A percentile compares a stretch with the other conserved stretches of the same genome.
Conservation (phyloP, 1,140 invertebrate genomes). For the Acyrthosiphon pisum region DNA sequence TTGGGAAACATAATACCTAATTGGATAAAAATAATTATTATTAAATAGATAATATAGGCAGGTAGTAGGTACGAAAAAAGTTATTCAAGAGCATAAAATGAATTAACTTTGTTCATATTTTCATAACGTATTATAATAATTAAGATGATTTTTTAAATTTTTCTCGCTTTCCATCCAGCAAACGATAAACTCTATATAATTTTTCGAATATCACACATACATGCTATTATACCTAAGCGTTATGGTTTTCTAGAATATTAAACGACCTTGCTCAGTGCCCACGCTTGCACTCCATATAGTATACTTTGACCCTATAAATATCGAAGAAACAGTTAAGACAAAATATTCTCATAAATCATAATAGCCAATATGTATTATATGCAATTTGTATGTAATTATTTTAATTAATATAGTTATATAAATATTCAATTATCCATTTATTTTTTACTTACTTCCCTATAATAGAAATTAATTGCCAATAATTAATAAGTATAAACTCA, state of each 20-base stretch:
- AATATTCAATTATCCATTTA: neutral
- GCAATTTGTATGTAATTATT: neutral
- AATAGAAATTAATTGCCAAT: neutral
- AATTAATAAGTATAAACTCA: neutral
- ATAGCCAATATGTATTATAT: neutral
- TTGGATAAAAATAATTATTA: neutral
- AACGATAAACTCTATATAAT: neutral
- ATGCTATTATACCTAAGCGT: neutral
- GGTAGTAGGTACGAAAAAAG: neutral
- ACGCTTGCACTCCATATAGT: neutral
- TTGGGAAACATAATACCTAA: neutral
- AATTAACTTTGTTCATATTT: neutral
- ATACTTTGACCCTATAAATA: neutral
- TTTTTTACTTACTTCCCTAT: neutral
- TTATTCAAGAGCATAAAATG: neutral
- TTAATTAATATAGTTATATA: neutral
- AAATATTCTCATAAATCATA: neutral
- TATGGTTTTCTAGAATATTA: neutral
- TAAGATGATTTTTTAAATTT: neutral
- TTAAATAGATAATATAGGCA: neutral
- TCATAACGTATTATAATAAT: neutral
- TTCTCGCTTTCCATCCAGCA: neutral
- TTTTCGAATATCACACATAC: neutral
- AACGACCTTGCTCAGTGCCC: neutral
- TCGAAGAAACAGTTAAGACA: neutral